Percentiles rank a stretch among this genome's conserved stretches.
These are phyloP conservation scores for Melanotaenia nigrans DNA, from an alignment of 2,797 vertebrate genomes.

Conservation along the genomic window DNA sequence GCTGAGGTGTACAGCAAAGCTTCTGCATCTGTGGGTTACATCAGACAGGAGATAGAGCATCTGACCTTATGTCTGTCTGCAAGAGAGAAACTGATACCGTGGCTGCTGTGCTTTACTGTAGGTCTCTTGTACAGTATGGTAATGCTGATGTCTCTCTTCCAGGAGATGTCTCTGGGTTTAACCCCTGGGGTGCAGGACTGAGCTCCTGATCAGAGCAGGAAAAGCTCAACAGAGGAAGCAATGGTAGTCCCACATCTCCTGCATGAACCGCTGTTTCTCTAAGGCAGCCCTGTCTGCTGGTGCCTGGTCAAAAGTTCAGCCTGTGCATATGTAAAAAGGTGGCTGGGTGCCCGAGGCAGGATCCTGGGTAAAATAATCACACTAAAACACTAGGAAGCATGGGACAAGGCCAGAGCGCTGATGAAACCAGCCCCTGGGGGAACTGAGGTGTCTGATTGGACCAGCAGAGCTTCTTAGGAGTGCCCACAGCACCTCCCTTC, in stretches of 20 bases:
- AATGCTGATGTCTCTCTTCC: constrained; percentile 56
- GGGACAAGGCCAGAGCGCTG: constrained; percentile 63
- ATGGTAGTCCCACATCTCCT: constrained; percentile 86
- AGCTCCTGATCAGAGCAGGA: constrained; percentile 63
- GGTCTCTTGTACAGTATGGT: constrained; percentile 66
- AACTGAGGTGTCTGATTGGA: constrained; percentile 73
- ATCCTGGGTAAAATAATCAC: constrained; percentile 96
- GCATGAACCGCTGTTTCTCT: constrained; percentile 82
- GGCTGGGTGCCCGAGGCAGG: constrained; percentile 95
- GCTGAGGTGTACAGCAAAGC: constrained; percentile 72
- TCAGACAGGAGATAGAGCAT: constrained; percentile 83
- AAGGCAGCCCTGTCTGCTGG: constrained; percentile 89
- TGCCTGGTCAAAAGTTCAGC: constrained; percentile 99
- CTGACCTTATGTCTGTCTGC: constrained; percentile 92
- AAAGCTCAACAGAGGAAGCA: constrained; percentile 87
- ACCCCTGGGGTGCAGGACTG: constrained; percentile 46
- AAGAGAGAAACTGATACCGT: constrained; percentile 49
- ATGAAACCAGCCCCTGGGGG: constrained; percentile 70
- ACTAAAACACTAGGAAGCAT: constrained; percentile 80
- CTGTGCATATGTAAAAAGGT: constrained; percentile 99
- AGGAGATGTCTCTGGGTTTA: constrained; percentile 59
- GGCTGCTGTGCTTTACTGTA: constrained; percentile 23
- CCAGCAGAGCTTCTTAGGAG: constrained; percentile 64
- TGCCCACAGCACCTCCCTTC: constrained; percentile 53
- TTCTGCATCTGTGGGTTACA: constrained; percentile 74